phyloP scores from a whole-genome alignment of 1,140 invertebrate species.

The Ceratosolen fusciceps region DNA sequence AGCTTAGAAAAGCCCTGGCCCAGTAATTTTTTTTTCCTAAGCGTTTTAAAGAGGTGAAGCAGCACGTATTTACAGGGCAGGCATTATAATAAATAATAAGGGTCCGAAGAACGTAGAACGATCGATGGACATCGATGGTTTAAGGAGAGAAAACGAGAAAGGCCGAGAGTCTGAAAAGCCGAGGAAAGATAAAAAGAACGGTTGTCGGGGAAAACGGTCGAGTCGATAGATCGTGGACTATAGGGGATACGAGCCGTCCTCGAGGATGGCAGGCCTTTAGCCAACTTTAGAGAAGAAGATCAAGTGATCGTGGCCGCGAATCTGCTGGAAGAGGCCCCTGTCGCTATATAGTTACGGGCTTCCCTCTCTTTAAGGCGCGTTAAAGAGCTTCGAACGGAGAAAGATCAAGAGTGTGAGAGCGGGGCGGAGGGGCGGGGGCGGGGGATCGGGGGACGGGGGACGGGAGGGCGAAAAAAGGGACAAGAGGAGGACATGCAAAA shows the following conservation, averaged over 20 bases:
- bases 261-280: not conserved
- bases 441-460: no score
- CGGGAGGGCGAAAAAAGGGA: not conserved
- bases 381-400: slow-evolving; percentile 23
- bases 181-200: no score
- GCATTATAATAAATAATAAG: no score
- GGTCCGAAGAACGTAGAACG: no score
- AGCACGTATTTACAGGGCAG: not conserved
- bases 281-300: slow-evolving; percentile 33
- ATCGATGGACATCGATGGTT: no score
- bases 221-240: not conserved
- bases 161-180: no score
- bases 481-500: not conserved
- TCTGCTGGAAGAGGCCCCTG: not conserved
- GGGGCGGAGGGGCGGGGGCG: no score
- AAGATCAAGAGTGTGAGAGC: no score
- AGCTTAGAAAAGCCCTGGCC: no score
- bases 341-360: slow-evolving; percentile 24
- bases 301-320: slow-evolving; percentile 33
- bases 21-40: not conserved
- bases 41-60: not conserved
- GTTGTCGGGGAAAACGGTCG: not conserved
- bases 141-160: no score
- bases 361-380: not conserved
- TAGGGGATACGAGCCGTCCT: not conserved